phyloP scores from a whole-genome alignment of 2,888 invertebrate genomes.

The Agriotes lineatus region DNA sequence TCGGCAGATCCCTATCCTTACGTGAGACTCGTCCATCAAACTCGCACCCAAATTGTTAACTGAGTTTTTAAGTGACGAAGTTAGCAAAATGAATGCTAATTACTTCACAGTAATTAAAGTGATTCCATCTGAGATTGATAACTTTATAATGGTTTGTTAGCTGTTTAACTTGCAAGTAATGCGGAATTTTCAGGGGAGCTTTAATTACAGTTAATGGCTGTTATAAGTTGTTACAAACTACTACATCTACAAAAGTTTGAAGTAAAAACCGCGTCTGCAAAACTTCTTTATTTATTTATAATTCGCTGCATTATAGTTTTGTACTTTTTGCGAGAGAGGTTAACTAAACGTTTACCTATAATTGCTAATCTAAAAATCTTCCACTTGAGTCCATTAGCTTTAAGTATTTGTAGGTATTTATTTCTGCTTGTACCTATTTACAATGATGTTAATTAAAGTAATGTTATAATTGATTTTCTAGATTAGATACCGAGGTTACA shows the following conservation, averaged over 20 bases:
- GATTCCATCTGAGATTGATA: slow-evolving; percentile 47
- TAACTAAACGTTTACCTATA: not conserved
- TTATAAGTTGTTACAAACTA: slow-evolving; percentile 44
- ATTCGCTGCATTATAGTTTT: too few species aligned
- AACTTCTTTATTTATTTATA: slow-evolving; percentile 30
- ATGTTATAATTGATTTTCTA: too few species aligned
- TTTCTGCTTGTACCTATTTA: too few species aligned
- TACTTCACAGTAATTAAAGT: slow-evolving; percentile 45
- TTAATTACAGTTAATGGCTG: slow-evolving; percentile 45
- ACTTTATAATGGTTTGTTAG: slow-evolving; percentile 48
- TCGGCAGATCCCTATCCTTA: slow-evolving; percentile 43
- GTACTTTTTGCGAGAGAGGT: not conserved
- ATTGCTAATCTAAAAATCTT: not conserved
- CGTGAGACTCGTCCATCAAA: slow-evolving; percentile 41
- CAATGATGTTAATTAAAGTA: too few species aligned
- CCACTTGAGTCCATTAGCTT: too few species aligned
- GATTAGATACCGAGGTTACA: too few species aligned
- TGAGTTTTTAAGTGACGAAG: slow-evolving; percentile 44
- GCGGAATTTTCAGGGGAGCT: slow-evolving; percentile 43
- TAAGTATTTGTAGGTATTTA: too few species aligned
- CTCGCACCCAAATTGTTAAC: slow-evolving; percentile 44
- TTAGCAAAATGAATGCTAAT: slow-evolving; percentile 44
- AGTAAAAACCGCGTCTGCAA: slow-evolving; percentile 29
- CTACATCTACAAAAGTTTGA: slow-evolving; percentile 33
- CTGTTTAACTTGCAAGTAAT: slow-evolving; percentile 41